Evolutionary conservation across 1,140 invertebrate species (phyloP).

Genomic region (Caenorhabditis latens): DNA sequence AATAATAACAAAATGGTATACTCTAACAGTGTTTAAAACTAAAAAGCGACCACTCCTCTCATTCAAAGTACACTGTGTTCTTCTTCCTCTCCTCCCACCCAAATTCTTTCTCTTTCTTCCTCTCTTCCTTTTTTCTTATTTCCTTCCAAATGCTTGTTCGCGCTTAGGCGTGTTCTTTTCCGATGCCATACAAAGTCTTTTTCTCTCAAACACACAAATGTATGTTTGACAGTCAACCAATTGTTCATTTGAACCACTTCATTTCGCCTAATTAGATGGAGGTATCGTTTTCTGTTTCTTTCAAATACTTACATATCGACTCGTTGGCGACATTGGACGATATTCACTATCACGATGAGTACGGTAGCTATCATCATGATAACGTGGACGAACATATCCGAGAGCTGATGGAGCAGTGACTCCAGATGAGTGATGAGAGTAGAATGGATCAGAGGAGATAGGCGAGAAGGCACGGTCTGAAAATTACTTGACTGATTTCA

Average conservation of each 20-base stretch:
- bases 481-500: background rate
- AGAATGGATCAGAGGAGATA: conserved; percentile 43
- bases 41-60: conserved; percentile 12
- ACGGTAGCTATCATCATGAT: conserved; percentile 62
- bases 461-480: conserved; percentile 50
- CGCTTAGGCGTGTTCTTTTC: conserved; percentile 47
- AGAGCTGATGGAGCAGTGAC: conserved; percentile 22
- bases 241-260: conserved; percentile 49
- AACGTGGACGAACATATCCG: conserved; percentile 59
- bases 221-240: background rate
- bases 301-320: conserved; percentile 55
- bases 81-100: background rate
- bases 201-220: background rate
- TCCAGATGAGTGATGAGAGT: conserved; percentile 43
- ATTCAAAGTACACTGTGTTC: conserved; percentile 26
- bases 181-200: conserved; percentile 24
- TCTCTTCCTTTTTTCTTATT: background rate
- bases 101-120: background rate
- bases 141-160: conserved; percentile 17
- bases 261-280: conserved; percentile 46
- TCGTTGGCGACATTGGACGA: conserved; percentile 56
- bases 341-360: conserved; percentile 40
- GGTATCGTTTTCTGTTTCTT: background rate
- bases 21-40: conserved; percentile 41
- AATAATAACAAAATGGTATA: conserved; percentile 22